Base-by-base conservation (phyloP, 37 sponge, comb jelly and placozoan species). In the Petrosia ficiformis region DNA sequence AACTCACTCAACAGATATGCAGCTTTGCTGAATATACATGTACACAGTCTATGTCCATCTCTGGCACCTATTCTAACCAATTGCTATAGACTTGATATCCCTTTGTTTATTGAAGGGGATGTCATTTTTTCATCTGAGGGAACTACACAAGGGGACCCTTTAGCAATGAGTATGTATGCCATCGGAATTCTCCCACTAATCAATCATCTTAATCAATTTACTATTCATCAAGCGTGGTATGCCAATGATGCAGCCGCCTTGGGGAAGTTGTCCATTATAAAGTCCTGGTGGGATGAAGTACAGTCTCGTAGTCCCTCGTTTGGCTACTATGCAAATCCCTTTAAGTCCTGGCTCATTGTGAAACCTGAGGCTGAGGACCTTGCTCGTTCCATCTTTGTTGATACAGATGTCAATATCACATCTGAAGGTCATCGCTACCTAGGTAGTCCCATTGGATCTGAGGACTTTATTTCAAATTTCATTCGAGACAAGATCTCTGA, bases 191-290 rank as follows among this genome's bases (percentile, higher is more conserved):
- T 22, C 71, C 38, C n/a, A 19, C 54, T 48, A 14, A 48, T 69
- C 5, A 34, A n/a, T 16, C 41, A 16, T 4, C 71, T 16, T 39
- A 41, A 16, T 16, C 28, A 5, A 34, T 22, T 24, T 4, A 34
- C 71, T 40, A 4, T 69, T 4, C 34, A 39, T 69, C 74, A 72
- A 36, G 39, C 43, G 21, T 42, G 74, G 74, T 72, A 72, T 36
- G 74, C 76, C 4, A 39, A 75, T 31, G 76, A 75, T 32, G 36
- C 65, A 11, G 38, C 64, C 24, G 76, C 76, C 25, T 8, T 34
- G 19, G 76, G 76, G 3, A 22, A 57, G 11, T 64, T 59, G 6
- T 33, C 34, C 35, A 58, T 36, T 56, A 16, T 75, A 57, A 30
- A 29, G 19, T 6, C 8, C 28, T 65, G 76, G 76, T 75, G 76